A percentile compares a stretch with the other conserved stretches of the same genome.
These are phyloP conservation scores for Atractosteus spatula DNA, from an alignment of 2,113 vertebrate genomes.

Conservation along the genomic window DNA sequence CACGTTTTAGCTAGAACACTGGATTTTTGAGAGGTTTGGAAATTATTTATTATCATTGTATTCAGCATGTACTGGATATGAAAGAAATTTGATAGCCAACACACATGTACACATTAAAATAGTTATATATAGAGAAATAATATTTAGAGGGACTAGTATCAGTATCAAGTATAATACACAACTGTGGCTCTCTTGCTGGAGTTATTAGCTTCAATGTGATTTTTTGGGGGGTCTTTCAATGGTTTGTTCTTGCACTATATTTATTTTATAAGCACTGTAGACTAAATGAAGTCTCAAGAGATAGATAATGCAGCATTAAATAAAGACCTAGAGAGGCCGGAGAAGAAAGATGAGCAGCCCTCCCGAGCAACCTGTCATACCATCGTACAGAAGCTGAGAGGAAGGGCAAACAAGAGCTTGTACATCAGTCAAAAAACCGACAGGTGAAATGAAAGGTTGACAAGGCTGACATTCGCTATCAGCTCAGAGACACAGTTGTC, in stretches of 20 bases:
- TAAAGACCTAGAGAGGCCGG: constrained; percentile 28
- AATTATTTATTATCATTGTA: too few species aligned
- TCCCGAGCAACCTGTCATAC: constrained; percentile 75
- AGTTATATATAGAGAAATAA: too few species aligned
- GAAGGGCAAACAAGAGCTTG: constrained; percentile 79
- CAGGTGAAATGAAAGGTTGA: constrained; percentile 82
- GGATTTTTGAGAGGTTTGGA: too few species aligned
- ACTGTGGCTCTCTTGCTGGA: too few species aligned
- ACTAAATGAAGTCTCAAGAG: constrained; percentile 59
- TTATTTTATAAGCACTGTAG: constrained; percentile 32
- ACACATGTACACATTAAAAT: too few species aligned
- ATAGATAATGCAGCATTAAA: constrained; percentile 29
- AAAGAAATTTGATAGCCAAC: too few species aligned
- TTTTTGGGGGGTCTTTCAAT: too few species aligned
- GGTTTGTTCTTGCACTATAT: constrained; percentile 23
- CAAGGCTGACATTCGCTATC: constrained; percentile 70
- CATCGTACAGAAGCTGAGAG: constrained; percentile 68
- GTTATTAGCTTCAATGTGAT: too few species aligned
- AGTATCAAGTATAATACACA: too few species aligned
- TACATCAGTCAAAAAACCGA: constrained; percentile 81
- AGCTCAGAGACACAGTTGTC: constrained; percentile 59
- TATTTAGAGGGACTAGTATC: too few species aligned
- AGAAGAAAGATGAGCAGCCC: constrained; percentile 28
- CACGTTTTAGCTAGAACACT: too few species aligned
- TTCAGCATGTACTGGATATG: too few species aligned